phyloP scores from a whole-genome alignment of 2,113 vertebrate genomes.

The Plectropomus leopardus region DNA sequence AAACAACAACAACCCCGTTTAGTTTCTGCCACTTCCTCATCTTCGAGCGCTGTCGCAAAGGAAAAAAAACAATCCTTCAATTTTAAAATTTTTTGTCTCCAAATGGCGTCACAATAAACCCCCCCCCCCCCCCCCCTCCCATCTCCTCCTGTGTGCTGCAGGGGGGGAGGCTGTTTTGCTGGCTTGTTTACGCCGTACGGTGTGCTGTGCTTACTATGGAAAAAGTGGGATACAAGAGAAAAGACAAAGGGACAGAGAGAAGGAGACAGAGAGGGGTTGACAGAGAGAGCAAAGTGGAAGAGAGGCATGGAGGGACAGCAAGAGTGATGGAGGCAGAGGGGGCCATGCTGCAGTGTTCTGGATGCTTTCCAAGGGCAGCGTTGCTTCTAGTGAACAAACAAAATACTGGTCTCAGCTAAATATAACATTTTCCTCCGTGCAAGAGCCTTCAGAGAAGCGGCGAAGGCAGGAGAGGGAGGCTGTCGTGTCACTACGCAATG shows the following conservation, averaged over 20 bases:
- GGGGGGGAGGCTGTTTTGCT: constrained; percentile 30
- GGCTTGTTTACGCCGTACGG: constrained; percentile 48
- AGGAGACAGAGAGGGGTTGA: constrained; percentile 19
- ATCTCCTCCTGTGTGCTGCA: constrained; percentile 1
- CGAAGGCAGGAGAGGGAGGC: neutral
- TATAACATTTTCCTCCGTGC: constrained; percentile 77
- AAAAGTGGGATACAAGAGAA: neutral
- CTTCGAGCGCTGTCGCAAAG: neutral
- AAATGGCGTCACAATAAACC: constrained; percentile 58
- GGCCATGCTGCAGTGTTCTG: constrained; percentile 75
- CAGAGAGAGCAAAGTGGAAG: constrained; percentile 1
- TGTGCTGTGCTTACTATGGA: constrained; percentile 31
- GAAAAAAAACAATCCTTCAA: neutral
- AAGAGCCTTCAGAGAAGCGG: constrained; percentile 51
- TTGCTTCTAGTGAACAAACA: constrained; percentile 82
- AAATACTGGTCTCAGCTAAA: constrained; percentile 84
- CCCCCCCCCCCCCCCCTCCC: neutral
- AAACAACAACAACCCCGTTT: constrained; percentile 3
- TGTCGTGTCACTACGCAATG: constrained; percentile 4
- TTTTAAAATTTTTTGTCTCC: constrained; percentile 33
- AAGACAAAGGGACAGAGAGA: constrained; percentile 8
- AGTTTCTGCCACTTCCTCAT: neutral
- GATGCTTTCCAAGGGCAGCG: constrained; percentile 77
- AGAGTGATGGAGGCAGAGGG: constrained; percentile 46
- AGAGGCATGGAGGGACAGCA: constrained; percentile 18